Percentiles rank a stretch among this genome's conserved stretches.
phyloP scores from a whole-genome alignment of 2,113 vertebrate genomes.

The Promerops cafer region DNA sequence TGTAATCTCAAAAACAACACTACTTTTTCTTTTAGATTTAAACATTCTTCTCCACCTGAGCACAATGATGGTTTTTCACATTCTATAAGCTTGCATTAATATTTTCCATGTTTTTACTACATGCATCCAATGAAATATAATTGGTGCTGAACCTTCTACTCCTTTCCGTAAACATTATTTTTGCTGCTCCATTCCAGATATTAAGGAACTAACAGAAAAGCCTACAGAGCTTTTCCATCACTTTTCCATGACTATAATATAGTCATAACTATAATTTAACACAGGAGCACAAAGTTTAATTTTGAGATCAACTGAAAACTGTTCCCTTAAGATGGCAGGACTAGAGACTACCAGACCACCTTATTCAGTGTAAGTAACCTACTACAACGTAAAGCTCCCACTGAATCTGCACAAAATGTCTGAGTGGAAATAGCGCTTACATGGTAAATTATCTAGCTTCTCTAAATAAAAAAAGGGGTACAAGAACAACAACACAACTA shows the following conservation, averaged over 20 bases:
- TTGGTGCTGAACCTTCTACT: background rate
- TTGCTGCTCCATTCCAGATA: background rate
- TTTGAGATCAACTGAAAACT: background rate
- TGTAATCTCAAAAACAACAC: background rate
- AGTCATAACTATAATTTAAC: background rate
- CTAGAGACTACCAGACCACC: background rate
- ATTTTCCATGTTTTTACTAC: background rate
- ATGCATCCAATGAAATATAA: background rate
- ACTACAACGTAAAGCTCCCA: background rate
- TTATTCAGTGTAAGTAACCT: background rate
- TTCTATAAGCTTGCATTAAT: background rate
- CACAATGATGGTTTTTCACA: fast-evolving
- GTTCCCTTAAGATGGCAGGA: background rate
- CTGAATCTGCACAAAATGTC: background rate
- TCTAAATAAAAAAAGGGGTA: background rate
- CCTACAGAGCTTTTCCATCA: background rate
- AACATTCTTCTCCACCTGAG: background rate
- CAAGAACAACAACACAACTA: background rate
- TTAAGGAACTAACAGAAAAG: background rate
- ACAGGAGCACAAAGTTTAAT: background rate
- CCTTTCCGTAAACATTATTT: background rate
- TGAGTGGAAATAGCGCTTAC: background rate
- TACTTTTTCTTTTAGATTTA: background rate
- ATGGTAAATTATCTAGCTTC: background rate
- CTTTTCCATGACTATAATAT: too few species aligned